phyloP scores from a whole-genome alignment of 2,797 vertebrate genomes.

The Moxostoma hubbsi region DNA sequence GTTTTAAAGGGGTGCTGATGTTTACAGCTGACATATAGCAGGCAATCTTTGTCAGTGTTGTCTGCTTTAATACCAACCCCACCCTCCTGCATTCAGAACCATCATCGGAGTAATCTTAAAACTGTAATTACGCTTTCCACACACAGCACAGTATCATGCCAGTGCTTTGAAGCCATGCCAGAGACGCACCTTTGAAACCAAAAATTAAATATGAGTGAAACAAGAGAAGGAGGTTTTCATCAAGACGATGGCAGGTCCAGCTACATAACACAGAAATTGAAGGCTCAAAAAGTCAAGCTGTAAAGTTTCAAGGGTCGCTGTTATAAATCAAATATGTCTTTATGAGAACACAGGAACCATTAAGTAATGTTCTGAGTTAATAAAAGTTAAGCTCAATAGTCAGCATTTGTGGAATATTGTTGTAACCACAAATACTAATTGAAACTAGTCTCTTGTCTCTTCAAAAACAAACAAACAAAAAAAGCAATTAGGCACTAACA shows the following conservation, averaged over 20 bases:
- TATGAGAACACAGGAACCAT: background rate
- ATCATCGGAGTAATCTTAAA: slow-evolving; percentile 54
- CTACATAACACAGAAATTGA: slow-evolving; percentile 6
- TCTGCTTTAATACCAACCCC: slow-evolving; percentile 1
- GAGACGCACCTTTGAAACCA: slow-evolving; percentile 55
- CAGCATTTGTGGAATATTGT: too few relatives aligned
- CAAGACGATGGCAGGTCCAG: slow-evolving; percentile 12
- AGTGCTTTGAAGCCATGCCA: slow-evolving; percentile 55
- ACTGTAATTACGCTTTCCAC: slow-evolving; percentile 50
- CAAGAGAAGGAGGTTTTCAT: slow-evolving; percentile 37
- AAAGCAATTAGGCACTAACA: too few relatives aligned
- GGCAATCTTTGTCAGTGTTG: slow-evolving; percentile 7
- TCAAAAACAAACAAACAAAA: background rate
- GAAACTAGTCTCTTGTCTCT: too few relatives aligned
- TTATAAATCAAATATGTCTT: background rate
- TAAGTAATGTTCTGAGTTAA: too few relatives aligned
- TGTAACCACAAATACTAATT: too few relatives aligned
- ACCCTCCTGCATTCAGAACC: slow-evolving; percentile 12
- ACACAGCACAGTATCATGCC: slow-evolving; percentile 46
- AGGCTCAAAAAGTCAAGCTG: slow-evolving; percentile 6
- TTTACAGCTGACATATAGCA: slow-evolving; percentile 6
- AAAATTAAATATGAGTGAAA: slow-evolving; percentile 53
- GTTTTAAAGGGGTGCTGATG: slow-evolving; percentile 25
- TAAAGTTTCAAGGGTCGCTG: background rate
- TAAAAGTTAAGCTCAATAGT: too few relatives aligned